Conservation (phyloP, 2,113 vertebrate species). For the Podocnemis expansa region DNA sequence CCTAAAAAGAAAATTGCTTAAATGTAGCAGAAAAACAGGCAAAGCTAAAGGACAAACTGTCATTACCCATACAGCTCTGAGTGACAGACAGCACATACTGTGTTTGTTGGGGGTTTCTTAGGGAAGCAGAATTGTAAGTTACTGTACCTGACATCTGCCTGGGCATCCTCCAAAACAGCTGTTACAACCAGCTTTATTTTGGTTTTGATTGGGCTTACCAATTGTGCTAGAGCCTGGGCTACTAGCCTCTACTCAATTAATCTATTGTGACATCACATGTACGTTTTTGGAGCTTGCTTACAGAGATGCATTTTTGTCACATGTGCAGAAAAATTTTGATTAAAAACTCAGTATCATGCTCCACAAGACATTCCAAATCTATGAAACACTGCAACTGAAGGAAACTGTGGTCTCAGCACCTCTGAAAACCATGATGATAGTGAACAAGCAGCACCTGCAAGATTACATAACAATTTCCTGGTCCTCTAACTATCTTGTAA, state of each 20-base stretch:
- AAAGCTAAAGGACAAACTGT: neutral
- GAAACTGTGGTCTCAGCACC: neutral
- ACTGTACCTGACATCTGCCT: neutral
- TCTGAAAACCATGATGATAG: neutral
- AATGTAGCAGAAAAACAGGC: neutral
- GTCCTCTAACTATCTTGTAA: neutral
- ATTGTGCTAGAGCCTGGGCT: neutral
- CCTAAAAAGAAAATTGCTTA: neutral
- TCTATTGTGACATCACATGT: neutral
- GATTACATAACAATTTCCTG: neutral
- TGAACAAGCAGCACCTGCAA: neutral
- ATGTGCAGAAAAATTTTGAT: neutral
- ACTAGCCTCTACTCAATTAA: neutral
- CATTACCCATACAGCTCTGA: neutral
- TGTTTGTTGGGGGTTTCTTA: neutral
- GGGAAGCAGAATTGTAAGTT: neutral
- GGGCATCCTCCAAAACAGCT: neutral
- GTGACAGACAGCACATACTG: fast-evolving
- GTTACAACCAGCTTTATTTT: neutral
- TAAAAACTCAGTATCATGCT: neutral
- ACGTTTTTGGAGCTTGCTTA: neutral
- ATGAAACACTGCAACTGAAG: neutral
- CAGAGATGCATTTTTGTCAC: neutral
- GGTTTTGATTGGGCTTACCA: neutral
- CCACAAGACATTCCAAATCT: neutral